phyloP scores from a whole-genome alignment of 1,140 invertebrate species.

The Cardiocondyla obscurior region DNA sequence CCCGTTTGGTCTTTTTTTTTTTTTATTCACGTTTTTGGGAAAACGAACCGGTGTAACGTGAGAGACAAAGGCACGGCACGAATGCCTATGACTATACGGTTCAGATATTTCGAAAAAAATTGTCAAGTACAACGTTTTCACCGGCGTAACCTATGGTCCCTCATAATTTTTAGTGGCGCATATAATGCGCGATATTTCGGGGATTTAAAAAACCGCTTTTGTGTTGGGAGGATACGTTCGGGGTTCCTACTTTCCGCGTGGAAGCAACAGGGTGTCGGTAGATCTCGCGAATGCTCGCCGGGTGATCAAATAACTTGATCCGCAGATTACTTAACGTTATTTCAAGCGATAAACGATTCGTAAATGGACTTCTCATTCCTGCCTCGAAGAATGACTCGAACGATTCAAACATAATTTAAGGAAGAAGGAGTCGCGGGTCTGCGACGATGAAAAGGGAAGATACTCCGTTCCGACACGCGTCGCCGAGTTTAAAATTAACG shows the following conservation, averaged over 20 bases:
- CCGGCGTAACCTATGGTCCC: not conserved
- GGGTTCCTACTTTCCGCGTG: not conserved
- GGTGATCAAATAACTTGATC: constrained; percentile 9
- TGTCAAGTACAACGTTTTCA: not conserved
- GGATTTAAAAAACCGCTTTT: constrained; percentile 19
- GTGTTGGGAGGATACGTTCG: not conserved
- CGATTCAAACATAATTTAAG: not conserved
- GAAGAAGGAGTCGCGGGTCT: not conserved
- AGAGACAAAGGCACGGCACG: not conserved
- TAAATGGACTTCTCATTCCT: not conserved
- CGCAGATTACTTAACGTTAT: not conserved
- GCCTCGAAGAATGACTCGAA: not conserved
- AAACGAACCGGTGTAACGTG: not conserved
- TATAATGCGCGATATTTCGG: constrained; percentile 7
- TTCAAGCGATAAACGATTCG: not conserved
- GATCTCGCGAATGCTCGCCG: constrained; percentile 43
- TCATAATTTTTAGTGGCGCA: not conserved
- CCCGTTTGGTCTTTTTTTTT: not conserved
- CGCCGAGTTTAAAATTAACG: not conserved
- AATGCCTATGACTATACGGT: not conserved
- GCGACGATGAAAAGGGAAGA: not conserved
- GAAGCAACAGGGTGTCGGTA: constrained; percentile 68
- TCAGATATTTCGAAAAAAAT: constrained; percentile 24
- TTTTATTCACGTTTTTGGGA: not conserved
- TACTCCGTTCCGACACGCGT: not conserved